Base-by-base conservation (phyloP, 2,797 vertebrate genomes). In the Silurus aristotelis region DNA sequence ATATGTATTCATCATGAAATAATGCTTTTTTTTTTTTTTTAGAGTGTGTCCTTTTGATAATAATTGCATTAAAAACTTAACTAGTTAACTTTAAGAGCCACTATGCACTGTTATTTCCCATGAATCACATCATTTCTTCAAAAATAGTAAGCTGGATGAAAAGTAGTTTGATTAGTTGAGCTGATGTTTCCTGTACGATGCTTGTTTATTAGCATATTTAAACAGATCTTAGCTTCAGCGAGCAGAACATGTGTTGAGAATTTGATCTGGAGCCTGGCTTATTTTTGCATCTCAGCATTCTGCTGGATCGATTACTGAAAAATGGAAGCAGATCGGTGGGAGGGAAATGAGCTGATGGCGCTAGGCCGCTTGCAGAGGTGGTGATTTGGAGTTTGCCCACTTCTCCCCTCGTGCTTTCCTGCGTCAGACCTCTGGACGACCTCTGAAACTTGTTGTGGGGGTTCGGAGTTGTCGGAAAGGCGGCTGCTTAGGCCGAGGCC, bases 351-450 rank as follows among this genome's bases (percentile, higher is more conserved):
- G 15, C 58, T 10, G 38, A 79, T 63, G 77, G 77, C 20, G 20
- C 60, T 48, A 48, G 60, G 22, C 60, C 60, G 64, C 77, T 64
- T 63, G 31, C 60, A 31, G 22, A 83, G 76, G 67, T 75, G 84
- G 55, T 64, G 66, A 70, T 68, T 43, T 72, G 25, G 67, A 75
- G 73, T 13, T 85, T 19, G 58, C 31, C 52, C 73, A 58, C 58
- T 2, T 87, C 87, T 88, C 73, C 63, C 17, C 79, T 72, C 43
- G 75, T 80, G 91, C 92, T 93, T 96, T 96, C 95, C 95, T 94
- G 94, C 93, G 93, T 90, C 92, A 94, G 94, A 96, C 96, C 96
- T 95, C 93, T 89, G 90, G 93, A 90, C 95, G 94, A 97, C 96
- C 96, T 94, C 91, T 89, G 83, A 92, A 93, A 93, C 92, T 83